Evolutionary conservation across 2,888 invertebrate genomes (phyloP), one percentile per base, ranked within the genome.

Genomic region (Aphrophora alni): DNA sequence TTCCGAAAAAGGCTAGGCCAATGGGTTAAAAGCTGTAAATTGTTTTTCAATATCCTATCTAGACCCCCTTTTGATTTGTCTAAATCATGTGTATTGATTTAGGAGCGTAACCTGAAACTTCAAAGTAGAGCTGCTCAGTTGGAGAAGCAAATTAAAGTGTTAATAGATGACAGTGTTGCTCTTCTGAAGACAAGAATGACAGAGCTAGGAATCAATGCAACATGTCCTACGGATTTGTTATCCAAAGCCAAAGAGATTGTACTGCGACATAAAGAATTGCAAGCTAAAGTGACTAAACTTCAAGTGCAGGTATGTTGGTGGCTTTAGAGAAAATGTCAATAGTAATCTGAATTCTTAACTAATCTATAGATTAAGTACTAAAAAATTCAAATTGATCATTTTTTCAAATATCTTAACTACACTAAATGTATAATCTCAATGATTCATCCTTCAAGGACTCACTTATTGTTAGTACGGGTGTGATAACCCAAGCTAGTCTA

Each of bases 221-320:
- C 92, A 79, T 95, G 95, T 82, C 95, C 96, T 0, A 95, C 95
- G 79, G 96, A 97, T 88, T 90, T 97, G 80, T 90, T 96, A 80
- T 93, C 95, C 5, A 95, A 95, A 88, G 96, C 96, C 77, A 96
- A 96, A 87, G 96, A 97, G 89, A 98, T 98, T 85, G 97, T 98
- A 38, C 93, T 96, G 80, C 91, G 96, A 33, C 98, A 98, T 88
- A 97, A 97, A 88, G 97, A 98, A 87, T 89, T 98, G 81, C 97
- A 98, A 89, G 94, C 94, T 82, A 95, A 96, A 89, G 96, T 95
- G 0, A 94, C 94, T 87, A 94, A 94, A 87, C 90, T 98, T 82
- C 96, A 98, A 87, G 92, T 92, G 38, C 96, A 96, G 90, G 96
- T 97, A 82, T 89, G 89, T 70, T 88, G 88, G 14, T 26, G 24